Conservation (phyloP, 37 sponge, comb jelly and placozoan species). For the Ianthella basta region DNA sequence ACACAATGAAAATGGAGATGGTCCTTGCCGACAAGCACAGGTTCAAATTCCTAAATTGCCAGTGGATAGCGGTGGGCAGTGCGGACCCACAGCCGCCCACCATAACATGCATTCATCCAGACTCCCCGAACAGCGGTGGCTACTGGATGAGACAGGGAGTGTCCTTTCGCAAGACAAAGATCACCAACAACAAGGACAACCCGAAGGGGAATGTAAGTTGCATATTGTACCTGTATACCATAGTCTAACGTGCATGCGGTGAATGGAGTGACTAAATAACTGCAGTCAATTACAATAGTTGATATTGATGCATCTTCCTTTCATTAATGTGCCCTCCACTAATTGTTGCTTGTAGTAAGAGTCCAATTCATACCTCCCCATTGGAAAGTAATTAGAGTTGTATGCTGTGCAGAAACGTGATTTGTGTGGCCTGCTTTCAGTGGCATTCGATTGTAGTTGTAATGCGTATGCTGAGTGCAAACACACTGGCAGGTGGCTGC, state of each 20-base stretch:
- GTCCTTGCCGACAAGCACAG: constrained; percentile 86
- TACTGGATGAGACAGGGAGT: constrained; percentile 67
- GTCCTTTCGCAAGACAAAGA: constrained; percentile 65
- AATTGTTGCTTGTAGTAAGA: too few relatives aligned
- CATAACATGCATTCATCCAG: constrained; percentile 53
- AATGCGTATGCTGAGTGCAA: too few relatives aligned
- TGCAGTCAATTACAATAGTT: background rate
- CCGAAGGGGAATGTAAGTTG: constrained; percentile 73
- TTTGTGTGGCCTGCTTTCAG: too few relatives aligned
- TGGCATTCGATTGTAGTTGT: too few relatives aligned
- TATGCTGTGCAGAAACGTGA: too few relatives aligned
- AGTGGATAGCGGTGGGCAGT: constrained; percentile 86
- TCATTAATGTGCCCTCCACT: too few relatives aligned
- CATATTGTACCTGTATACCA: background rate
- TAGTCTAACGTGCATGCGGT: background rate
- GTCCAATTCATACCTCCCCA: too few relatives aligned
- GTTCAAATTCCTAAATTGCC: constrained; percentile 83
- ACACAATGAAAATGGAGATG: constrained; percentile 89
- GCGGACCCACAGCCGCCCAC: constrained; percentile 70
- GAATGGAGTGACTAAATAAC: background rate
- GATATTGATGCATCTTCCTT: background rate
- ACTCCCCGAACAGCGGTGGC: constrained; percentile 65
- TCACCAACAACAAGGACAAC: constrained; percentile 76
- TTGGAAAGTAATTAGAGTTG: too few relatives aligned
- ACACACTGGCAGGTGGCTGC: too few relatives aligned